A percentile compares a stretch with the other conserved stretches of the same genome.
Conservation (phyloP, 2,113 vertebrate genomes). For the Phasianus colchicus region DNA sequence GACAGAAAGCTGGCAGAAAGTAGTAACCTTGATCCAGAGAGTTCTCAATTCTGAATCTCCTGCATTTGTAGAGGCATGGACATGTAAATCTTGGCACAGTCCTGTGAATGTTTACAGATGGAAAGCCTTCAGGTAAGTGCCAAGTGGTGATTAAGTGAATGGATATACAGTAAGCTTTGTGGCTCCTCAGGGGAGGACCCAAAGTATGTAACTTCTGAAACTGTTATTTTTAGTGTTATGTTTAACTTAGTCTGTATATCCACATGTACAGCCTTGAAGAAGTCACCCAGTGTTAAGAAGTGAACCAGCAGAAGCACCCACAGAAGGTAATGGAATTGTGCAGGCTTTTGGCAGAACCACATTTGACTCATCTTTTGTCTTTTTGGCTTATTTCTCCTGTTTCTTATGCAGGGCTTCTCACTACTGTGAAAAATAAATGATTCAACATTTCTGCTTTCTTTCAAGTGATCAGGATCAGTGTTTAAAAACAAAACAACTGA, state of each 20-base stretch:
- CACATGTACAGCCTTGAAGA: background rate
- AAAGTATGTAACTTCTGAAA: background rate
- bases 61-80: background rate
- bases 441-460: background rate
- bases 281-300: background rate
- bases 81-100: background rate
- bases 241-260: background rate
- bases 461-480: background rate
- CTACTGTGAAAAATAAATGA: background rate
- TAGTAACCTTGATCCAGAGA: background rate
- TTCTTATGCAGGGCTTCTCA: background rate
- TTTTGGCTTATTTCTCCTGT: background rate
- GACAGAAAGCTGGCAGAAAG: constrained; percentile 31
- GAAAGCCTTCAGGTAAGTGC: background rate
- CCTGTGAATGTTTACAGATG: background rate
- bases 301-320: background rate
- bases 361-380: background rate
- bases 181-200: background rate
- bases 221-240: background rate
- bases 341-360: background rate
- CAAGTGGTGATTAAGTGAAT: background rate
- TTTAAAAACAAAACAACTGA: background rate
- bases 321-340: background rate
- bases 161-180: background rate
- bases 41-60: background rate